Conservation (phyloP, 2,888 invertebrate species). For the Scrobipalpa costella region DNA sequence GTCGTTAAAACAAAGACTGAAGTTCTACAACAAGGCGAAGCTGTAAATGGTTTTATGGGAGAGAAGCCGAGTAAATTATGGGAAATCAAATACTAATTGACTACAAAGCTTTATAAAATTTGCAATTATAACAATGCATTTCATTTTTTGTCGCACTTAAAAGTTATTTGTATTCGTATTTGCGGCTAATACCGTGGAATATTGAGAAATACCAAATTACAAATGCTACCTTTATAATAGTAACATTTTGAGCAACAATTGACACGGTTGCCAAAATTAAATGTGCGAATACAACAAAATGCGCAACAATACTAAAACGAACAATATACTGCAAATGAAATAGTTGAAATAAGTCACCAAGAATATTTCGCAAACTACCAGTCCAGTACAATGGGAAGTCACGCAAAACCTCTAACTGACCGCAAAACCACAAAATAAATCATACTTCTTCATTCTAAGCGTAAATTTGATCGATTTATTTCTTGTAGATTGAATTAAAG, state of each 20-base stretch:
- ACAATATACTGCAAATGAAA: conserved; percentile 7
- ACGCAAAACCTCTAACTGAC: not conserved
- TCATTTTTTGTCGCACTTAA: not conserved
- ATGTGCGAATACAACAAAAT: not conserved
- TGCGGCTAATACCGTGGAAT: not conserved
- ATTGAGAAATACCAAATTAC: not conserved
- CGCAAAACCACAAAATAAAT: not conserved
- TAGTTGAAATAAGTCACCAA: conserved; percentile 1
- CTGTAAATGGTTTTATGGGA: conserved; percentile 23
- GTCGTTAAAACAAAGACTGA: conserved; percentile 11
- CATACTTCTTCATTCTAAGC: not conserved
- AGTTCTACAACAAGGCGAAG: not conserved
- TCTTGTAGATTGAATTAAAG: no score
- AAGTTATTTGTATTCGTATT: not conserved
- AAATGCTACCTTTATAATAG: not conserved
- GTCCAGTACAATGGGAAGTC: conserved; percentile 44
- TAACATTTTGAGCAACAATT: conserved; percentile 5
- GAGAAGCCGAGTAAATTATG: conserved; percentile 33
- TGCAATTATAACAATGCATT: not conserved
- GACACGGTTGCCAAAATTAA: conserved; percentile 4
- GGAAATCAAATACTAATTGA: conserved; percentile 26
- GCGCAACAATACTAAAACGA: not conserved
- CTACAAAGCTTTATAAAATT: conserved; percentile 1
- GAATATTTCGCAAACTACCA: conserved; percentile 3
- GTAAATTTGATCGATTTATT: no score